Evolutionary conservation across 2,113 vertebrate genomes (phyloP).

Genomic region (Indicator maculatus): DNA sequence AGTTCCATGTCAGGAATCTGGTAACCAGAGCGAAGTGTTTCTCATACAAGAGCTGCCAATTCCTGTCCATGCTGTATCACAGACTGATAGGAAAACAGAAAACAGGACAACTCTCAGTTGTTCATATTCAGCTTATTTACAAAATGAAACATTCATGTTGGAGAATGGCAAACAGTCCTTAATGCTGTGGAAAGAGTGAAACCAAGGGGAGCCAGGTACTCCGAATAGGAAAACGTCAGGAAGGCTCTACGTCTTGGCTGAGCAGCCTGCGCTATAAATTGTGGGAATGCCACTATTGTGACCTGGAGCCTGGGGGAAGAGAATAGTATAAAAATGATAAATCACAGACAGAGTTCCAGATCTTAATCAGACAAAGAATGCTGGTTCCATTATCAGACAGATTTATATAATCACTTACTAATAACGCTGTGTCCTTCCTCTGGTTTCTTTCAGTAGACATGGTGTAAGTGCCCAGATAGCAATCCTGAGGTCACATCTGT

Average conservation of each 20-base stretch:
- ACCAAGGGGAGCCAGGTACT: slow-evolving; percentile 73
- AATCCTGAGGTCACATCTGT: background rate
- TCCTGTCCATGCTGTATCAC: background rate
- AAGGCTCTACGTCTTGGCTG: slow-evolving; percentile 64
- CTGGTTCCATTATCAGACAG: slow-evolving; percentile 71
- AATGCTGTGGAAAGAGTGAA: slow-evolving; percentile 35
- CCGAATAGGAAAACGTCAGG: slow-evolving; percentile 73
- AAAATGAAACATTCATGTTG: background rate
- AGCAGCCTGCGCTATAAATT: slow-evolving; percentile 71
- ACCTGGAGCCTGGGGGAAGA: slow-evolving; percentile 78
- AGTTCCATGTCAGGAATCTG: background rate
- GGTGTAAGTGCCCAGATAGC: background rate
- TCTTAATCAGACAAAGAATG: slow-evolving; percentile 80
- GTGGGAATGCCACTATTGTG: slow-evolving; percentile 68
- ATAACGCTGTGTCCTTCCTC: slow-evolving; percentile 50
- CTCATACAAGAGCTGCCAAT: background rate
- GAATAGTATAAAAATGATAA: slow-evolving; percentile 81
- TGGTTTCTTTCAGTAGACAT: background rate
- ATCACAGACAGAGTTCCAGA: slow-evolving; percentile 73
- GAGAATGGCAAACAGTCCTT: slow-evolving; percentile 48
- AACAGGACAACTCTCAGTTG: background rate
- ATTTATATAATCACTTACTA: slow-evolving; percentile 66
- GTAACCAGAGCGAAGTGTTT: background rate
- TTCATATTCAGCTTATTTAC: background rate
- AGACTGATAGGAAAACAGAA: background rate